phyloP scores from a whole-genome alignment of 1,140 invertebrate genomes.

The Atta texana region DNA sequence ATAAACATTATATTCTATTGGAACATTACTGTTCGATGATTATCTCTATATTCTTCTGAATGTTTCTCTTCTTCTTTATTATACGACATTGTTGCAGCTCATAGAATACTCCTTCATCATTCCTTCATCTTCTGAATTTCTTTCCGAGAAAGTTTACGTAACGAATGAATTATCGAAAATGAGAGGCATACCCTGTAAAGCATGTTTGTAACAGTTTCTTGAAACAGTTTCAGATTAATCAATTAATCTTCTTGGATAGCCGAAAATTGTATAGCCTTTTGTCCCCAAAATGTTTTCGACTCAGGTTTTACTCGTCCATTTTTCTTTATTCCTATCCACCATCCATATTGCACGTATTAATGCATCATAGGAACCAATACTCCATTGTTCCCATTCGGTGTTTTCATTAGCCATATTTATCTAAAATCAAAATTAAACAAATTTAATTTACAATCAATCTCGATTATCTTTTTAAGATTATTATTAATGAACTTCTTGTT shows the following conservation, averaged over 20 bases:
- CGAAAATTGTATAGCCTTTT: conserved; percentile 89
- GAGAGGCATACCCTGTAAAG: not conserved
- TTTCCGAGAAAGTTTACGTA: not conserved
- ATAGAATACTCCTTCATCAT: conserved; percentile 11
- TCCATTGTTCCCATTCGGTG: conserved; percentile 88
- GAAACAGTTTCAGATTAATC: not conserved
- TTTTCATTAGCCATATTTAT: conserved; percentile 85
- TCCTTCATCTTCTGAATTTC: not conserved
- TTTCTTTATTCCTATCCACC: conserved; percentile 90
- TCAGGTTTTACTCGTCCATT: conserved; percentile 88
- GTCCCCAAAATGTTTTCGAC: conserved; percentile 87
- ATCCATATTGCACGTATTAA: conserved; percentile 88
- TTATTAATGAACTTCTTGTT: not conserved
- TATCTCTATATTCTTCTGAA: not conserved
- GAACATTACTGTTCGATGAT: conserved; percentile 38
- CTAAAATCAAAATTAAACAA: conserved; percentile 79
- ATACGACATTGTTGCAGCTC: not conserved
- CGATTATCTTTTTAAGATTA: not conserved
- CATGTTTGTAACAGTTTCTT: not conserved
- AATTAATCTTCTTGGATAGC: conserved; percentile 73
- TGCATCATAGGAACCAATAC: conserved; percentile 87
- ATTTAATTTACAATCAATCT: not conserved
- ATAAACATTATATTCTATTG: conserved; percentile 83
- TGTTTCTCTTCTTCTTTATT: conserved; percentile 11
- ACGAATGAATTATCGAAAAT: not conserved